Conservation (phyloP, 2,888 invertebrate species). For the Clunio marinus region DNA sequence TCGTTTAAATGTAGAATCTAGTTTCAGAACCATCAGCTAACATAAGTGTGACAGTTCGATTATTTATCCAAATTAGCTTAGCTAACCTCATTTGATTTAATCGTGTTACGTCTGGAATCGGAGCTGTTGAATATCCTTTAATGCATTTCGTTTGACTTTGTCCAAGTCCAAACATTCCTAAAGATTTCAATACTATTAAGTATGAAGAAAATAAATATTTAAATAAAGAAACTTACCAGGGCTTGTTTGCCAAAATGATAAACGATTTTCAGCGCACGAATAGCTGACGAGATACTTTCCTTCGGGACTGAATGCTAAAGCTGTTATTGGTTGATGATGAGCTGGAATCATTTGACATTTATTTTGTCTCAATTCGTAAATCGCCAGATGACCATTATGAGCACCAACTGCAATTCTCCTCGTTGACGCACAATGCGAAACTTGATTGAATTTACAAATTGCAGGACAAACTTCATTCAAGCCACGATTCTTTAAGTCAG, state of each 20-base stretch:
- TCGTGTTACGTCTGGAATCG: conserved; percentile 81
- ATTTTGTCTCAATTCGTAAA: conserved; percentile 92
- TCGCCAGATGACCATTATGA: conserved; percentile 84
- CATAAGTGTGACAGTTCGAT: conserved; percentile 87
- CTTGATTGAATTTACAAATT: conserved; percentile 84
- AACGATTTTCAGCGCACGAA: conserved; percentile 86
- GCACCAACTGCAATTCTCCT: conserved; percentile 90
- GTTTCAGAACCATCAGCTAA: conserved; percentile 94
- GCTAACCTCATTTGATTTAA: conserved; percentile 86
- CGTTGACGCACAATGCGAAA: conserved; percentile 88
- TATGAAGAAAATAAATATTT: background rate
- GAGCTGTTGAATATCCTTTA: conserved; percentile 90
- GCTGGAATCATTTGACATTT: conserved; percentile 94
- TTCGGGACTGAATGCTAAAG: conserved; percentile 93
- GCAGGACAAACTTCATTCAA: conserved; percentile 92
- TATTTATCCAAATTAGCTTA: conserved; percentile 92
- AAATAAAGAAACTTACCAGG: conserved; percentile 57
- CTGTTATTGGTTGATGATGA: conserved; percentile 80
- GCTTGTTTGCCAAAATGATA: conserved; percentile 97
- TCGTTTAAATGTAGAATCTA: conserved; percentile 70
- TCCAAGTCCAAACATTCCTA: conserved; percentile 94
- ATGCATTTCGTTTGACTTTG: conserved; percentile 95
- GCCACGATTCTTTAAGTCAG: conserved; percentile 84
- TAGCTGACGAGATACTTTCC: conserved; percentile 96
- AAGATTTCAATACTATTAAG: background rate